Percentiles rank a stretch among this genome's conserved stretches.
Evolutionary conservation across 2,113 vertebrate species (phyloP).

Genomic region (Smithornis capensis): DNA sequence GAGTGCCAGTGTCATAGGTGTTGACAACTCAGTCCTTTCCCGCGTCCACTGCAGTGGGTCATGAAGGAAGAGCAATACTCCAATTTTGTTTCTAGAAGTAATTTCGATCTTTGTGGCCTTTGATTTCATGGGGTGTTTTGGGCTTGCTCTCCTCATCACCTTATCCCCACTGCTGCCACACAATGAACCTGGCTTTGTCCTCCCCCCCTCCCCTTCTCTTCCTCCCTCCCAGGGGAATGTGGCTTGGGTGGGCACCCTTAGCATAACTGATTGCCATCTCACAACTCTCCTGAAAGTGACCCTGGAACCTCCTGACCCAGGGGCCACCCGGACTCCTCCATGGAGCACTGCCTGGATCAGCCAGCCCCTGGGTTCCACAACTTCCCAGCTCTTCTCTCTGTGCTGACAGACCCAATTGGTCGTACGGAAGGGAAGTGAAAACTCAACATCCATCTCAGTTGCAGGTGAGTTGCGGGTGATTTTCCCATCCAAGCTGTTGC

Average conservation of each 20-base stretch:
- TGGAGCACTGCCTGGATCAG: background rate
- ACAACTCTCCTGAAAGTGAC: background rate
- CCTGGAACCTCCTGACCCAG: background rate
- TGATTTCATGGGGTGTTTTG: background rate
- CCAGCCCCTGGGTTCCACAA: background rate
- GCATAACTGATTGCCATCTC: accelerated
- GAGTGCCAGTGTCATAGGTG: background rate
- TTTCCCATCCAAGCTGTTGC: background rate
- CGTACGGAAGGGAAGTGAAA: background rate
- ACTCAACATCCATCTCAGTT: background rate
- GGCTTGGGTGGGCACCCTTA: background rate
- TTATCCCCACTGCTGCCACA: background rate
- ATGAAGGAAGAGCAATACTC: background rate
- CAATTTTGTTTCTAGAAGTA: background rate
- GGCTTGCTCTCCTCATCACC: background rate
- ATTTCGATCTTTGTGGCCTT: background rate
- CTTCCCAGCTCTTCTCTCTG: background rate
- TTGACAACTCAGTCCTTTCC: background rate
- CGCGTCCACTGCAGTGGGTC: background rate
- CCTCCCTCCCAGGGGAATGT: background rate
- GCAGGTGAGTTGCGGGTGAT: background rate
- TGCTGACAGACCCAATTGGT: background rate
- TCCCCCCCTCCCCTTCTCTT: accelerated
- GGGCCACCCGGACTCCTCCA: accelerated
- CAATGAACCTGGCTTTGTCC: background rate